Evolutionary conservation across 1,140 invertebrate species (phyloP).

Genomic region (Bombus sibiricus): DNA sequence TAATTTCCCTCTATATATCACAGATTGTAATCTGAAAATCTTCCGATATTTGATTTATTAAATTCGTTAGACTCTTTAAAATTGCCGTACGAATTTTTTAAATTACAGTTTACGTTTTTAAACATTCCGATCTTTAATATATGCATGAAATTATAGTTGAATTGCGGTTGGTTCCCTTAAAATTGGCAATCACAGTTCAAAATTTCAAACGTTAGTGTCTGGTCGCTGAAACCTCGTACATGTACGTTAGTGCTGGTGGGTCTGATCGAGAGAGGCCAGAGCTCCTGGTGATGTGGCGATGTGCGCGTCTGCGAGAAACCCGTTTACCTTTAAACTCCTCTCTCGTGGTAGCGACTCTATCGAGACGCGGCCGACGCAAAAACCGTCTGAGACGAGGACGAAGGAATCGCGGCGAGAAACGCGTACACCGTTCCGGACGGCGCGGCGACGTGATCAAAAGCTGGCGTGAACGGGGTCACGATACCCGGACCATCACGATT

Average conservation of each 20-base stretch:
- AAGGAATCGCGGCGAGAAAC: constrained; percentile 37
- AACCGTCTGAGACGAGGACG: constrained; percentile 31
- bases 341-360: constrained; percentile 37
- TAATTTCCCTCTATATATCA: not conserved
- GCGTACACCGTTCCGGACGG: constrained; percentile 20
- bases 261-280: constrained; percentile 16
- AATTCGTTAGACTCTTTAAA: not conserved
- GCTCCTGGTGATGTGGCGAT: constrained; percentile 59
- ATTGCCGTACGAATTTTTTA: not conserved
- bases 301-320: constrained; percentile 67
- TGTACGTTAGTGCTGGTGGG: too few species aligned
- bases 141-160: too few species aligned
- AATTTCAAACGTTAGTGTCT: too few species aligned
- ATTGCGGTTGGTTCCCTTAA: too few species aligned
- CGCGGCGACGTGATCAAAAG: constrained; percentile 32
- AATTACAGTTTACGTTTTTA: not conserved
- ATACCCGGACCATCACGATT: not conserved
- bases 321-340: constrained; percentile 77
- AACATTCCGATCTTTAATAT: too few species aligned
- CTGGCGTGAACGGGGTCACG: constrained; percentile 34
- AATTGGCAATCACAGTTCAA: too few species aligned
- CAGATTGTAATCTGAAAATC: too few species aligned
- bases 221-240: not conserved
- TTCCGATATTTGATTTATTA: too few species aligned
- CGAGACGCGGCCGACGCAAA: constrained; percentile 37